Evolutionary conservation across 2,797 vertebrate genomes (phyloP), one percentile per base, ranked within the genome.

Genomic region (Oryzias sinensis): DNA sequence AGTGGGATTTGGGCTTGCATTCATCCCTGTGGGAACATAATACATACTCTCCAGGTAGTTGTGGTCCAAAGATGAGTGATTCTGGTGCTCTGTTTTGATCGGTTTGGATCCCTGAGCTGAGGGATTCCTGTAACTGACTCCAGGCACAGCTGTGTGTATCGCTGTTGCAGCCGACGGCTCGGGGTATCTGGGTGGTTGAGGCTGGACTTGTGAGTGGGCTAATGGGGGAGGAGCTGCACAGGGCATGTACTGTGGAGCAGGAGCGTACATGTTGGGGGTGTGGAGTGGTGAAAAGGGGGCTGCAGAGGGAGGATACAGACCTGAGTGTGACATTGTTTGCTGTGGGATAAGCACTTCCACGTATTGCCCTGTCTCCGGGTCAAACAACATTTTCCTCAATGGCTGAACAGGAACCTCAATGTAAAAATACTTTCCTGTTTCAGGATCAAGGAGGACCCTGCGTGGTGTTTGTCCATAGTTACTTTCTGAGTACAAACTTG

Each of bases 331-430:
- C 62, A 92, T 82, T 5, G 93, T 84, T 53, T 93, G 92, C 1
- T 95, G 93, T 0, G 95, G 94, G 79, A 96, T 93, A 49, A 98
- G 89, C 56, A 98, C 95, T 79, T 98, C 96, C 68, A 98, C 92
- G 56, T 98, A 98, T 72, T 97, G 96, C 53, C 96, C 94, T 0
- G 94, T 95, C 81, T 98, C 96, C 0, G 96, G 96, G 77, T 97
- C 96, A 29, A 96, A 97, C 72, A 98, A 87, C 37, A 93, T 94
- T 79, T 96, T 94, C 62, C 94, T 90, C 45, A 95, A 87, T 5
- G 95, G 95, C 65, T 95, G 95, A 56, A 94, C 86, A 0, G 94
- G 94, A 0, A 93, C 88, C 77, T 98, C 96, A 37, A 98, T 87
- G 29, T 95, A 95, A 81, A 97, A 98, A 79, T 93, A 97, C 54